Base-by-base conservation (phyloP, 2,888 invertebrate species). In the Dorcus parallelipipedus region DNA sequence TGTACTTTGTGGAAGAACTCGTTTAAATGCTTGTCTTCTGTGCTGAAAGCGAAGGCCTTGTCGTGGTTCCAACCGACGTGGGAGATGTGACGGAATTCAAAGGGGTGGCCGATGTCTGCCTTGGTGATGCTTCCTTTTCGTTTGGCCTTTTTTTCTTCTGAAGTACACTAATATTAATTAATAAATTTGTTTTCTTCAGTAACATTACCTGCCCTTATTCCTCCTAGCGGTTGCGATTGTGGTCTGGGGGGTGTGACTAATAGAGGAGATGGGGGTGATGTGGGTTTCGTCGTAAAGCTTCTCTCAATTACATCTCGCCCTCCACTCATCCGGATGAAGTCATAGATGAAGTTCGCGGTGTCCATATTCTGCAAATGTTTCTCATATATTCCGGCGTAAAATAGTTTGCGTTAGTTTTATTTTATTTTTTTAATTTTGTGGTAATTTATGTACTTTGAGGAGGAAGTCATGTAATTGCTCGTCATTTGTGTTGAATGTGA, bases 21-120 rank as follows among this genome's bases (percentile, higher is more conserved):
- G 61, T 85, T 85, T 72, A 93, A 82, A 67, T 88, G 84, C 26
- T 83, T 81, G 72, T 85, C 85, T 54, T 82, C 81, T 57, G 82
- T 80, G 55, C 85, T 82, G 69, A 86, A 77, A 78, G 89, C 89
- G 74, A 90, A 87, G 68, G 96, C 96, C 77, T 88, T 93, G 68
- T 92, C 84, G 7, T 91, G 91, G 79, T 96, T 90, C 93, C 95
- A 97, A 5, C 97, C 97, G 62, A 98, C 91, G 79, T 97, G 97
- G 9, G 90, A 87, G 49, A 95, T 80, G 74, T 94, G 95, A 68
- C 90, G 85, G 79, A 97, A 97, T 79, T 95, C 87, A 23, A 87
- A 88, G 39, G 97, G 97, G 64, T 83, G 82, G 52, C 97, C 90
- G 69, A 97, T 97, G 76, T 97, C 96, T 2, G 91, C 93, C 67